These are phyloP conservation scores for Thumatha senex DNA, from an alignment of 2,888 invertebrate species.

Conservation along the genomic window DNA sequence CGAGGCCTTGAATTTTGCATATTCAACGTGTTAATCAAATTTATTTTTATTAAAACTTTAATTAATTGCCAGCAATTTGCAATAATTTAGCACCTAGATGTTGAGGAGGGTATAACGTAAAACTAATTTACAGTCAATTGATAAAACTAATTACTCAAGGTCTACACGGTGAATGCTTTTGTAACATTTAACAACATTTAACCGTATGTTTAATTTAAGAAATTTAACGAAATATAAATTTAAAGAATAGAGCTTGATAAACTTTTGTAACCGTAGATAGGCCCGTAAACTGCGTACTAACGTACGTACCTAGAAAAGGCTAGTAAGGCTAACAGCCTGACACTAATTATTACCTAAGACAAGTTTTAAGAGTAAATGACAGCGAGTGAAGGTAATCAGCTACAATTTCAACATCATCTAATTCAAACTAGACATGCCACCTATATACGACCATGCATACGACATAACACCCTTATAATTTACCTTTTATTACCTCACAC, in stretches of 20 bases:
- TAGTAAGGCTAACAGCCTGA: neutral
- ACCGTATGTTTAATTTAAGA: neutral
- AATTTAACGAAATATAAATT: no score
- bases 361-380: slow-evolving; percentile 1
- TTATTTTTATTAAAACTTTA: neutral
- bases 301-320: neutral
- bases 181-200: neutral
- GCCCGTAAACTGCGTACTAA: no score
- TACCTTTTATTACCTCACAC: neutral
- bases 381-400: slow-evolving; percentile 17
- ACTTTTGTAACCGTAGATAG: no score
- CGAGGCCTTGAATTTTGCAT: no score
- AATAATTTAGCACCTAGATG: neutral
- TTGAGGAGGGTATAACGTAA: neutral
- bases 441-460: no score
- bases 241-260: no score
- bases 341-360: neutral
- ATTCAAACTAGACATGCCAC: neutral
- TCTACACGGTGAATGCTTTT: neutral
- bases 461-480: neutral
- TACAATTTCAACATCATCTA: slow-evolving; percentile 10
- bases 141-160: neutral
- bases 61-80: neutral
- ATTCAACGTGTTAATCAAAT: neutral
- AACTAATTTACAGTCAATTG: neutral